Conservation (phyloP, 92 coral and sea anemone species). For the Epizoanthus stellaris region DNA sequence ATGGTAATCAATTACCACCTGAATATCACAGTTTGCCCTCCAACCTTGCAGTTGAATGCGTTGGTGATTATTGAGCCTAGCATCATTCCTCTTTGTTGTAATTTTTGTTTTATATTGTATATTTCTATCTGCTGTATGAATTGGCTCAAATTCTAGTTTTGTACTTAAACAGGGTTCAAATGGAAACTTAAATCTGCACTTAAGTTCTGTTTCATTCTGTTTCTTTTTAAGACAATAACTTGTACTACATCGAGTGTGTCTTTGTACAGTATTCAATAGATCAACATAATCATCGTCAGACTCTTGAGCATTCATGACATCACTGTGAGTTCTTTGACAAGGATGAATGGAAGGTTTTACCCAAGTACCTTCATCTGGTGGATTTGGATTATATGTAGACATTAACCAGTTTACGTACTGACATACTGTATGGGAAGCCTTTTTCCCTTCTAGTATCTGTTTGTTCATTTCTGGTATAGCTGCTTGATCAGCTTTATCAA, state of each 20-base stretch:
- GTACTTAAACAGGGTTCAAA: conserved; percentile 19
- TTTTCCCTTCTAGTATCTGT: conserved; percentile 54
- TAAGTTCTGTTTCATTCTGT: too few species aligned
- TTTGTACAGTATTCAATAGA: neutral
- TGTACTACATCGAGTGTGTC: neutral
- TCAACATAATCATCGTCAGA: neutral
- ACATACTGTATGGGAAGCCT: conserved; percentile 58
- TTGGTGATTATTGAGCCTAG: conserved; percentile 51
- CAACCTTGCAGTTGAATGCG: too few species aligned
- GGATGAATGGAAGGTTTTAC: conserved; percentile 60
- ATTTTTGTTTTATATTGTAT: conserved; percentile 43
- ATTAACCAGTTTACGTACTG: conserved; percentile 63
- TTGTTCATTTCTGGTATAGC: conserved; percentile 45
- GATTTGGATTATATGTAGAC: conserved; percentile 61
- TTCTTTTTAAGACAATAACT: neutral
- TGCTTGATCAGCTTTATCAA: conserved; percentile 45
- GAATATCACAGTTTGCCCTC: too few species aligned
- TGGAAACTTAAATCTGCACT: too few species aligned
- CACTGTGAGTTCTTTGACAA: conserved; percentile 43
- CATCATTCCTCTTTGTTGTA: conserved; percentile 44
- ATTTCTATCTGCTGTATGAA: conserved; percentile 45
- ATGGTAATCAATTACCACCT: too few species aligned
- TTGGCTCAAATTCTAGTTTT: conserved; percentile 48
- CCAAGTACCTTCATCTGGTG: conserved; percentile 61
- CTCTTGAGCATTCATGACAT: conserved; percentile 30